Evolutionary conservation across 2,797 vertebrate genomes (phyloP).

Genomic region (Ataeniobius toweri): DNA sequence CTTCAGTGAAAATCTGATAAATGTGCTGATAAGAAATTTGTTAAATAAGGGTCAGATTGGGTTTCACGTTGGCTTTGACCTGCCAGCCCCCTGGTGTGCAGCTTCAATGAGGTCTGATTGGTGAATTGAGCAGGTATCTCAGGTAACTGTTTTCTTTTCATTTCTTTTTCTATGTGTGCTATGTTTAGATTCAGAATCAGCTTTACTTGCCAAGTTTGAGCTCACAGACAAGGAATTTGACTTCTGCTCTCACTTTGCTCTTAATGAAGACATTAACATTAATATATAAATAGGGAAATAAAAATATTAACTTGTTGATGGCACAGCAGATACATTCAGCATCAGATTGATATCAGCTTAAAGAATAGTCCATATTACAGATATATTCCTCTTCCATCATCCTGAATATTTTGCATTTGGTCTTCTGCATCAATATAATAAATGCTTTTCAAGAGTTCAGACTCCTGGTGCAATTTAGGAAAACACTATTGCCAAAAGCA

Average conservation of each 20-base stretch:
- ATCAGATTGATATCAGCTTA: not conserved
- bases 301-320: too few species aligned
- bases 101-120: slow-evolving; percentile 4
- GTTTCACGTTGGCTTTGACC: not conserved
- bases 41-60: not conserved
- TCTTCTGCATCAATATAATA: not conserved
- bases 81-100: not conserved
- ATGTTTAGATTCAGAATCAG: not conserved
- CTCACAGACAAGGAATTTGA: too few species aligned
- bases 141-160: not conserved
- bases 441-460: not conserved
- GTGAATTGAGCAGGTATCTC: not conserved
- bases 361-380: not conserved
- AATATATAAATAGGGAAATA: too few species aligned
- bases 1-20: slow-evolving; percentile 1
- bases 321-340: too few species aligned
- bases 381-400: not conserved
- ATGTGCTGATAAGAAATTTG: slow-evolving; percentile 7
- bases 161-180: not conserved
- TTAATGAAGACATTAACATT: too few species aligned
- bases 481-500: not conserved
- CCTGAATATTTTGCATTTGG: not conserved
- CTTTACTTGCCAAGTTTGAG: too few species aligned
- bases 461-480: not conserved
- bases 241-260: too few species aligned